Conservation (phyloP, 2,888 invertebrate genomes). For the Cheilosia impressa region DNA sequence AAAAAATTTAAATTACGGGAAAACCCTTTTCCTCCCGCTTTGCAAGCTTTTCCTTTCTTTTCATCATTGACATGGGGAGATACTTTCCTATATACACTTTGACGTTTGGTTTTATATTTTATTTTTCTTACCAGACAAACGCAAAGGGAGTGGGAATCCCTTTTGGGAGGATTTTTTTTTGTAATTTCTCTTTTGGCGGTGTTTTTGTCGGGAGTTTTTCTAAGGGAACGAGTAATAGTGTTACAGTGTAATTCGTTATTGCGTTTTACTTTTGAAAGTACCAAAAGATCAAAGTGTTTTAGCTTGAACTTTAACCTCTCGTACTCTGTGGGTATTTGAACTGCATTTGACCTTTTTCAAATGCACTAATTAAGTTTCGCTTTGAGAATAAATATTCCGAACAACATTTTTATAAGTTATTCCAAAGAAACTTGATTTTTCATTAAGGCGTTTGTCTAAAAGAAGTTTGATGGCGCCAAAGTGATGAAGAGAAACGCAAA, state of each 20-base stretch:
- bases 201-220: constrained; percentile 35
- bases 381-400: constrained; percentile 4
- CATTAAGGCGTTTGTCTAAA: constrained; percentile 18
- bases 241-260: constrained; percentile 39
- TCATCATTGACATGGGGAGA: constrained; percentile 10
- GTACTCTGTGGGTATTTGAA: background rate
- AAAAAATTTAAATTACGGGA: constrained; percentile 31
- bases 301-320: constrained; percentile 49
- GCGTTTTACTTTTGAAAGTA: constrained; percentile 39
- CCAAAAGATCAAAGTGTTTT: constrained; percentile 42
- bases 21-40: constrained; percentile 14
- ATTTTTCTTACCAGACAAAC: constrained; percentile 15
- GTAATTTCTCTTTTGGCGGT: constrained; percentile 23
- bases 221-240: constrained; percentile 35
- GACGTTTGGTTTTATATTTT: constrained; percentile 17
- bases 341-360: constrained; percentile 47
- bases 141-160: constrained; percentile 8
- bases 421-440: constrained; percentile 15
- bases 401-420: constrained; percentile 29
- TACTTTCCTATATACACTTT: constrained; percentile 37
- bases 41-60: constrained; percentile 12
- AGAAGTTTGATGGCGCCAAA: constrained; percentile 16
- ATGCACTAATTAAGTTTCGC: constrained; percentile 59
- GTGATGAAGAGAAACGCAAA: constrained; percentile 1
- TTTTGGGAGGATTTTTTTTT: constrained; percentile 16